Base-by-base conservation (phyloP, 2,888 invertebrate genomes). In the Danaus chrysippus region DNA sequence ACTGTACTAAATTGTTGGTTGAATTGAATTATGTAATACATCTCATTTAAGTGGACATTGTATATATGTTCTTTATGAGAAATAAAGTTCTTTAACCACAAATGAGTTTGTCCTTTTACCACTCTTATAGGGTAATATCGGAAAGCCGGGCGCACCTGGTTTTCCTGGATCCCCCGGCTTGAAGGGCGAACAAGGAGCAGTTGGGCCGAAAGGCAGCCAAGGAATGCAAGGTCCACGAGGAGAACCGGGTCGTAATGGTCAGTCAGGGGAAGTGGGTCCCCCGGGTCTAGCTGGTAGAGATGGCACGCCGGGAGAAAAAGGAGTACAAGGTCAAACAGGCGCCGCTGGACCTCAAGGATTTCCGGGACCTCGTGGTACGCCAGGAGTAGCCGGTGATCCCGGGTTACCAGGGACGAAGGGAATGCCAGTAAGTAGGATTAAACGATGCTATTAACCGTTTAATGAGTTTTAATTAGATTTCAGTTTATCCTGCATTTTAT, bases 111-210 rank as follows among this genome's bases (percentile, higher is more conserved):
- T 52, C n/a, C 15, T 10, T 52, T 63, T 41, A 63, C 19, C 49
- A 17, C 55, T 61, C 60, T 81, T 78, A 3, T 68, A 95, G 93
- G 97, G 97, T 44, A 92, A 94, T 41, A 87, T 94, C 58, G 97
- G 97, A 1, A 96, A 97, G 85, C 91, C 95, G 17, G 97, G 97
- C 3, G 90, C 96, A 13, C 96, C 96, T 23, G 97, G 97, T 1
- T 96, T 96, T 76, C 95, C 96, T 9, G 97, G 97, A 42, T 92
- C 92, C 67, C 94, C 95, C 23, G 97, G 97, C 3, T 86, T 93
- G 43, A 97, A 96, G 87, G 97, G 96, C 12, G 96, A 96, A 81
- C 92, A 92, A 84, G 97, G 97, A 19, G 75, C 91, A 57, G 80
- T 84, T 62, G 97, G 96, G 0, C 93, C 95, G 0, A 96, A 96